Evolutionary conservation across 92 coral and sea anemone species (phyloP).

Genomic region (Umimayanthus chanpuru): DNA sequence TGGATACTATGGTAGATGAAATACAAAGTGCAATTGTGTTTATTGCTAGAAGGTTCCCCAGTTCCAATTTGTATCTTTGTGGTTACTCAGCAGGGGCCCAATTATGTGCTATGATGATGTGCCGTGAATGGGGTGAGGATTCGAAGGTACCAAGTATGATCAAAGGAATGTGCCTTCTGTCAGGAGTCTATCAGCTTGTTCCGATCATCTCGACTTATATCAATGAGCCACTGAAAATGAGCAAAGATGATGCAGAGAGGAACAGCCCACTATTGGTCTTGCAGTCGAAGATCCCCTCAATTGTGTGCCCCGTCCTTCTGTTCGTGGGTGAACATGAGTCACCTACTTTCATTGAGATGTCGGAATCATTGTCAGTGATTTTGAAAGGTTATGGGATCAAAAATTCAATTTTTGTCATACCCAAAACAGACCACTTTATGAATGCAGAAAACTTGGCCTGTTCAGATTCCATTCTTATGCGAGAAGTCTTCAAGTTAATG

Average conservation of each 20-base stretch:
- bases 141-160: constrained; percentile 44
- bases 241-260: constrained; percentile 67
- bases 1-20: constrained; percentile 67
- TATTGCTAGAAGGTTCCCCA: constrained; percentile 57
- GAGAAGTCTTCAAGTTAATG: constrained; percentile 49
- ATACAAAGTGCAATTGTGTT: constrained; percentile 58
- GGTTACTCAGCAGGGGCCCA: constrained; percentile 95
- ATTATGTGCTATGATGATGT: constrained; percentile 85
- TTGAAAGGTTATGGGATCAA: constrained; percentile 46
- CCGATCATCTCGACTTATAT: constrained; percentile 63
- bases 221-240: constrained; percentile 68
- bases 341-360: constrained; percentile 66
- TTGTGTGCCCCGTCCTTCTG: constrained; percentile 64
- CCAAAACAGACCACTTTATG: constrained; percentile 67
- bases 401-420: constrained; percentile 44
- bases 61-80: constrained; percentile 63
- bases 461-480: constrained; percentile 33
- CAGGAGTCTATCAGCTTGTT: constrained; percentile 67
- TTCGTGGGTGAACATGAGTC: constrained; percentile 71
- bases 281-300: constrained; percentile 50
- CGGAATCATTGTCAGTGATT: constrained; percentile 52
- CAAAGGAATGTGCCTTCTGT: constrained; percentile 66
- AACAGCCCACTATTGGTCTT: constrained; percentile 67
- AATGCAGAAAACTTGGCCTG: constrained; percentile 56
- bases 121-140: constrained; percentile 42